These are phyloP conservation scores for Anolis sagrei DNA, from an alignment of 2,113 vertebrate species.

Conservation along the genomic window DNA sequence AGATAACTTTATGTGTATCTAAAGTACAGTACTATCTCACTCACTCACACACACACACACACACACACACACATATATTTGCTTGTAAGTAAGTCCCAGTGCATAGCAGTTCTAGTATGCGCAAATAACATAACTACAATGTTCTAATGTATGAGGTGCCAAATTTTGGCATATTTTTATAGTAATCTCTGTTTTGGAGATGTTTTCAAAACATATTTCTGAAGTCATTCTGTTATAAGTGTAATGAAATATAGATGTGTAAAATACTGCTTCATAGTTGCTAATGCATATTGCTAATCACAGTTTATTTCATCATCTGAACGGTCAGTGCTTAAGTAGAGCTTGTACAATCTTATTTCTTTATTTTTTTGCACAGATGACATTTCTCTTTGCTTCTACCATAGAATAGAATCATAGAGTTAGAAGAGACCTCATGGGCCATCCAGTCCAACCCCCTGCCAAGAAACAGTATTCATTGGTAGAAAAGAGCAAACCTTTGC, in stretches of 20 bases:
- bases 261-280: not conserved
- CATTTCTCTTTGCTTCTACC: no score
- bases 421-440: no score
- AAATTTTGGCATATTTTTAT: not conserved
- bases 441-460: no score
- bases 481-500: not conserved
- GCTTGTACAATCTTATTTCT: not conserved
- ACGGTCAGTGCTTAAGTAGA: not conserved
- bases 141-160: not conserved
- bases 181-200: not conserved
- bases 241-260: not conserved
- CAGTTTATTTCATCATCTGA: not conserved
- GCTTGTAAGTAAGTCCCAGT: no score
- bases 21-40: no score
- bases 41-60: no score
- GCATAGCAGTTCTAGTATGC: no score
- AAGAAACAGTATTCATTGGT: not conserved
- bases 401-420: no score
- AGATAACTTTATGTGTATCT: no score
- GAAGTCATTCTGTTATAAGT: not conserved
- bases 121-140: not conserved
- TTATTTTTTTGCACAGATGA: not conserved
- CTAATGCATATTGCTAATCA: not conserved
- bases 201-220: not conserved
- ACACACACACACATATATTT: no score